Evolutionary conservation across 1,140 invertebrate genomes (phyloP).

Genomic region (Amyelois transitella): DNA sequence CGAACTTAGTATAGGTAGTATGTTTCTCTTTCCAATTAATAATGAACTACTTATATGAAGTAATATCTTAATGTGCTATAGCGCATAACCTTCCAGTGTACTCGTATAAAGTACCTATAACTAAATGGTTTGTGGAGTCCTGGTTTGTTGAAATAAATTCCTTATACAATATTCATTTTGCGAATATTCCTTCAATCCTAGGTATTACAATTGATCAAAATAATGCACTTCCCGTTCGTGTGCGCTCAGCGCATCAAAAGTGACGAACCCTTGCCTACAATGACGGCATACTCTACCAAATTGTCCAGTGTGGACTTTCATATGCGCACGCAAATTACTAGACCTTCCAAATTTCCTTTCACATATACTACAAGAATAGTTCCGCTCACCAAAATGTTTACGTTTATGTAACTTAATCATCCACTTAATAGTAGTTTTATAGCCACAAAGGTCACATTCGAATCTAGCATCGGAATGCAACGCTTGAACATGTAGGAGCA

Average conservation of each 20-base stretch:
- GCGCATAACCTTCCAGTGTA: no score
- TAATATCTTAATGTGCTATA: no score
- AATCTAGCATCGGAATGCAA: slow-evolving; percentile 29
- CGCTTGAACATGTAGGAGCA: slow-evolving; percentile 35
- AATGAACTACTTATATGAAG: no score
- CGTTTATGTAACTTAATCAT: slow-evolving; percentile 41
- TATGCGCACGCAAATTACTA: slow-evolving; percentile 40
- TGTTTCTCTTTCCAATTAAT: no score
- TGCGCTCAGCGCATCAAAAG: slow-evolving; percentile 23
- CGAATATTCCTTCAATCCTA: no score
- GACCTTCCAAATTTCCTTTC: slow-evolving; percentile 35
- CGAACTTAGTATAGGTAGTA: no score
- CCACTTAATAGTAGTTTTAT: slow-evolving; percentile 38
- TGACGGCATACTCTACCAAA: slow-evolving; percentile 37
- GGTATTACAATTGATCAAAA: slow-evolving; percentile 19
- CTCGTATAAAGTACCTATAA: no score
- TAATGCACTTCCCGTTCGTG: slow-evolving; percentile 37
- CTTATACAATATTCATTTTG: no score
- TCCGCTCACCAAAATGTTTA: slow-evolving; percentile 38
- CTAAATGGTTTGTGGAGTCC: no score
- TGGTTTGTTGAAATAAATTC: no score
- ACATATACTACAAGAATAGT: slow-evolving; percentile 38
- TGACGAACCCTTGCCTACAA: slow-evolving; percentile 32
- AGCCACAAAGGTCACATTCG: slow-evolving; percentile 43
- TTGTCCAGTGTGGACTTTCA: slow-evolving; percentile 44